Conservation (phyloP, 2,797 vertebrate species). For the Remorina albescens region DNA sequence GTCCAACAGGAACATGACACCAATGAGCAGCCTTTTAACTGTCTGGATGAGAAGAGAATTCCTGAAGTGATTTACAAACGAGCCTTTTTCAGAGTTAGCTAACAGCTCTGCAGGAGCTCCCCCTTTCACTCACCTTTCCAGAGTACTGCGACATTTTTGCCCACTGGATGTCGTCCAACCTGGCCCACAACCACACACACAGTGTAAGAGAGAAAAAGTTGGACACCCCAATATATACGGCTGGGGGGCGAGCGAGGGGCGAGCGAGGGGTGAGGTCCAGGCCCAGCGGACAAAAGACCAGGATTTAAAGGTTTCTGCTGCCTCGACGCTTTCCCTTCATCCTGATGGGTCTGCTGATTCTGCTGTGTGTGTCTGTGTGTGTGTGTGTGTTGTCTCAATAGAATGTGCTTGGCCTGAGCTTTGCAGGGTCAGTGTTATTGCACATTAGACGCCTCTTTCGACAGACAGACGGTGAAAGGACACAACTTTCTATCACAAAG, state of each 20-base stretch:
- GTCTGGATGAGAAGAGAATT: neutral
- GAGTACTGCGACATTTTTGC: slow-evolving; percentile 91
- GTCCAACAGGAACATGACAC: neutral
- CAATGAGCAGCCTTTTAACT: neutral
- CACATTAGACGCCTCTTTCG: slow-evolving; percentile 47
- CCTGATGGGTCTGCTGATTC: slow-evolving; percentile 85
- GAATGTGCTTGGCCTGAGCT: slow-evolving; percentile 68
- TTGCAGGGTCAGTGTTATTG: slow-evolving; percentile 58
- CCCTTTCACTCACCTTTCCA: slow-evolving; percentile 91
- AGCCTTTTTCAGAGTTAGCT: neutral
- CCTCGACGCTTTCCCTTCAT: slow-evolving; percentile 80
- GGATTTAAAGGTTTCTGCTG: slow-evolving; percentile 85
- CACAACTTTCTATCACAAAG: neutral
- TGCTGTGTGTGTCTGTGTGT: slow-evolving; percentile 28
- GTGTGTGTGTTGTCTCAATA: slow-evolving; percentile 45
- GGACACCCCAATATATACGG: slow-evolving; percentile 86
- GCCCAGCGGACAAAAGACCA: slow-evolving; percentile 75
- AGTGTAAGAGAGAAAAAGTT: slow-evolving; percentile 80
- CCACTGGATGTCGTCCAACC: slow-evolving; percentile 81
- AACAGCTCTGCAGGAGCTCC: neutral
- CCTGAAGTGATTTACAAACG: neutral
- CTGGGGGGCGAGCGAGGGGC: slow-evolving; percentile 21
- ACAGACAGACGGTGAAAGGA: slow-evolving; percentile 5
- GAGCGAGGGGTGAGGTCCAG: slow-evolving; percentile 33
- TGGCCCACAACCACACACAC: slow-evolving; percentile 78